Percentiles rank a stretch among this genome's conserved stretches.
phyloP scores from a whole-genome alignment of 2,113 vertebrate genomes.

The Herpetotheres cachinnans region DNA sequence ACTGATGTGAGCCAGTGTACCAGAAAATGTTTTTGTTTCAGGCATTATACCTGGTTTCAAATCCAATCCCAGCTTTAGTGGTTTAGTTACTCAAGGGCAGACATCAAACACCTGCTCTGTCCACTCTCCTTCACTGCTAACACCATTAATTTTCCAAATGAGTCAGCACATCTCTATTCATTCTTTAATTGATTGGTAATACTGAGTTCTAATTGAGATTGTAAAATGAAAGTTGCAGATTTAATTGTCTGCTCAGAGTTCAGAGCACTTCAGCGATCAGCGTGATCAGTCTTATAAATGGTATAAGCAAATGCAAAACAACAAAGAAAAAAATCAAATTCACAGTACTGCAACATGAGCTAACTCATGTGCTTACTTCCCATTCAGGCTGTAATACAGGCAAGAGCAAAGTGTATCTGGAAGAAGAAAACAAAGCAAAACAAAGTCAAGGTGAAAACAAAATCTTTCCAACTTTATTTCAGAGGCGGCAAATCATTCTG shows the following conservation, averaged over 20 bases:
- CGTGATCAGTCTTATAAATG: not conserved
- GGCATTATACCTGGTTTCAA: not conserved
- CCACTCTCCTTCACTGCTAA: constrained; percentile 13
- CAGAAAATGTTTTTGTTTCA: constrained; percentile 53
- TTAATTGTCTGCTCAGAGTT: constrained; percentile 5
- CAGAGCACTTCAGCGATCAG: not conserved
- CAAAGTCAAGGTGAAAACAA: not conserved
- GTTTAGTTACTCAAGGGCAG: constrained; percentile 34
- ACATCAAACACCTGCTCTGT: constrained; percentile 48
- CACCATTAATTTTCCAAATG: constrained; percentile 44
- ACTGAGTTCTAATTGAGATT: constrained; percentile 27
- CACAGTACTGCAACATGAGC: not conserved
- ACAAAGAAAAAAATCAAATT: not conserved
- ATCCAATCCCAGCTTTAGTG: not conserved
- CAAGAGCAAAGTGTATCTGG: not conserved
- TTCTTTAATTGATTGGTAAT: constrained; percentile 37
- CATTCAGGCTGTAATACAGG: not conserved
- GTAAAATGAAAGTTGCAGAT: constrained; percentile 32
- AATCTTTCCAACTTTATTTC: not conserved
- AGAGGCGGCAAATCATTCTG: not conserved
- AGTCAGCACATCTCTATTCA: constrained; percentile 36
- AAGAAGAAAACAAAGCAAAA: not conserved
- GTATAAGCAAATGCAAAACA: constrained; percentile 27
- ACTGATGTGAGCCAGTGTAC: constrained; percentile 20
- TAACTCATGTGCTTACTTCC: not conserved